Evolutionary conservation across 2,797 vertebrate species (phyloP).

Genomic region (Cuculus canorus): DNA sequence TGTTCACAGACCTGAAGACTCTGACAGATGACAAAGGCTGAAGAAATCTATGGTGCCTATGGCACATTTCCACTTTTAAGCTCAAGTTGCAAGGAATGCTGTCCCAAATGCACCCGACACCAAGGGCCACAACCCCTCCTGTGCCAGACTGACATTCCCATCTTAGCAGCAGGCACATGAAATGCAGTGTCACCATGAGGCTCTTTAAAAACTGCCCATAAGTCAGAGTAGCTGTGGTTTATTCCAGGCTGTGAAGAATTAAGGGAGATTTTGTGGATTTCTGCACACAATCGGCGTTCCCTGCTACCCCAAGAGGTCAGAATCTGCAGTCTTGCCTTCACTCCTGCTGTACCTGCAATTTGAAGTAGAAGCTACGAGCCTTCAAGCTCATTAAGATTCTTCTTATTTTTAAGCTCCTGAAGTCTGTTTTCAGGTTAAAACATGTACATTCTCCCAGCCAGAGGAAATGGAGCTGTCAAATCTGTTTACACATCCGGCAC

Average conservation of each 20-base stretch:
- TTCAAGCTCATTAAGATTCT: neutral
- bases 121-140: neutral
- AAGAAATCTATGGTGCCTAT: rapidly evolving
- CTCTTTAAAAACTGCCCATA: neutral
- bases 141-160: neutral
- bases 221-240: neutral
- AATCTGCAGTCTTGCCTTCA: neutral
- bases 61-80: neutral
- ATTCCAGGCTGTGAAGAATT: no score
- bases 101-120: neutral
- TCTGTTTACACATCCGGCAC: neutral
- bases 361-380: neutral
- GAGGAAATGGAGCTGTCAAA: conserved; percentile 29
- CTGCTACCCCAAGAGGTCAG: neutral
- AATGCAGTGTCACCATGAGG: rapidly evolving
- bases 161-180: neutral
- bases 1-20: neutral
- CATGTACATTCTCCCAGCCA: neutral
- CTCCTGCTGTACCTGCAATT: rapidly evolving
- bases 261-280: neutral
- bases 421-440: conserved; percentile 9
- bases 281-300: neutral
- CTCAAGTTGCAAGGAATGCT: neutral
- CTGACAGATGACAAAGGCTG: neutral
- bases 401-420: neutral